A percentile compares a stretch with the other conserved stretches of the same genome.
Evolutionary conservation across 1,140 invertebrate species (phyloP).

Genomic region (Yoshiicerus persimilis): DNA sequence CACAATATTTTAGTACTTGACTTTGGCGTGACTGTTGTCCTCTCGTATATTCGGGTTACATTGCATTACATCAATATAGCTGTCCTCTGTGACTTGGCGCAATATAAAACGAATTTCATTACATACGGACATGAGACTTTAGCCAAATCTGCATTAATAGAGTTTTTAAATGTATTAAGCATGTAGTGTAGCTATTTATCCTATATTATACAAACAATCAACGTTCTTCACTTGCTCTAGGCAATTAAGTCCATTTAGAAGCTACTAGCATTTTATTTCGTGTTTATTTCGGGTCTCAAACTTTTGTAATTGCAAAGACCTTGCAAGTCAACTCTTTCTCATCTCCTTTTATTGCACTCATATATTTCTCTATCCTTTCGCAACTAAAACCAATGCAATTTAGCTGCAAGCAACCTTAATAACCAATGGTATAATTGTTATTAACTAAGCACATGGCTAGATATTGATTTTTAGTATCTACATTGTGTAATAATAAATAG

Average conservation of each 20-base stretch:
- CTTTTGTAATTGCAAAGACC: neutral
- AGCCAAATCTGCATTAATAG: no score
- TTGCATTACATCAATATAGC: neutral
- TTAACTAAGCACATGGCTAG: no score
- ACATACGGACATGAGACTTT: no score
- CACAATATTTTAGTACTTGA: neutral
- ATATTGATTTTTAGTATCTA: no score
- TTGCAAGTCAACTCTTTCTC: neutral
- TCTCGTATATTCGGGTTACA: neutral
- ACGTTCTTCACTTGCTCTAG: no score
- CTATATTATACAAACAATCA: no score
- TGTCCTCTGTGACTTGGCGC: no score
- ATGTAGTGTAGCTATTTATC: no score
- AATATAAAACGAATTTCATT: no score
- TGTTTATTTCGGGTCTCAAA: neutral
- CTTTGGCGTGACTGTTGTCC: neutral
- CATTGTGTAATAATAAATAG: no score
- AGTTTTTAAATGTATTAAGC: no score
- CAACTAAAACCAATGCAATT: neutral
- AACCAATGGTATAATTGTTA: no score
- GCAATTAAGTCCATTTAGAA: neutral
- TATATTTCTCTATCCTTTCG: neutral
- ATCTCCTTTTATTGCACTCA: neutral
- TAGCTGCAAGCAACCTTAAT: neutral
- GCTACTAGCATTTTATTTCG: neutral